Percentiles rank a stretch among this genome's conserved stretches.
phyloP scores from a whole-genome alignment of 2,113 vertebrate genomes.

The Hyaena hyaena region DNA sequence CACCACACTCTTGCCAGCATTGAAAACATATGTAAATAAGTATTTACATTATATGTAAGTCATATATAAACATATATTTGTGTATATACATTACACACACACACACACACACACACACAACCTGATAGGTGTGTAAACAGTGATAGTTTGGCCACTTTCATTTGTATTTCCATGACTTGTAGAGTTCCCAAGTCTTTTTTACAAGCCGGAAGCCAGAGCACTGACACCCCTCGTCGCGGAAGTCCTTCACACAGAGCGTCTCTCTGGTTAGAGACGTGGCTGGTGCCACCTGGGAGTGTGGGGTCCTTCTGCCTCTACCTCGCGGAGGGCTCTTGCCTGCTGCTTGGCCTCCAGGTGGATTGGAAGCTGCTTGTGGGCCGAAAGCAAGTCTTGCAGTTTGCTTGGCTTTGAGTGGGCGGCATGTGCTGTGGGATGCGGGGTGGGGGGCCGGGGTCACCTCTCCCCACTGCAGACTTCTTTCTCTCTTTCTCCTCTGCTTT shows the following conservation, averaged over 20 bases:
- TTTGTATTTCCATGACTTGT: not conserved
- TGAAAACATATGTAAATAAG: no score
- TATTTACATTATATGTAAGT: no score
- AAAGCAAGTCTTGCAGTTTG: no score
- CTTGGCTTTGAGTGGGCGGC: not conserved
- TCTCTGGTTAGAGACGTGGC: not conserved
- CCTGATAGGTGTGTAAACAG: not conserved
- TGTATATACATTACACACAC: no score
- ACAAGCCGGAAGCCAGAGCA: not conserved
- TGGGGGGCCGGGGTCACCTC: no score
- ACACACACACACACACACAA: no score
- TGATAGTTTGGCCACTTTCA: not conserved
- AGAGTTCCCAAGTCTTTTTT: not conserved
- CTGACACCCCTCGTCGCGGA: not conserved
- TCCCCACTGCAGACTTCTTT: not conserved
- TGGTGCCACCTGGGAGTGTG: not conserved
- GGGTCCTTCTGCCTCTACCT: not conserved
- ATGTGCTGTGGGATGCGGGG: not conserved
- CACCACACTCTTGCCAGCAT: not conserved
- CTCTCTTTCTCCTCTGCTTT: not conserved
- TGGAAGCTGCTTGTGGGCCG: not conserved
- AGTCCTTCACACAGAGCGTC: not conserved
- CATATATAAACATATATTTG: no score
- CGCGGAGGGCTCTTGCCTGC: rapidly evolving
- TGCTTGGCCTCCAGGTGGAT: not conserved